Conservation (phyloP, 2,113 vertebrate genomes). For the Toxostoma redivivum region DNA sequence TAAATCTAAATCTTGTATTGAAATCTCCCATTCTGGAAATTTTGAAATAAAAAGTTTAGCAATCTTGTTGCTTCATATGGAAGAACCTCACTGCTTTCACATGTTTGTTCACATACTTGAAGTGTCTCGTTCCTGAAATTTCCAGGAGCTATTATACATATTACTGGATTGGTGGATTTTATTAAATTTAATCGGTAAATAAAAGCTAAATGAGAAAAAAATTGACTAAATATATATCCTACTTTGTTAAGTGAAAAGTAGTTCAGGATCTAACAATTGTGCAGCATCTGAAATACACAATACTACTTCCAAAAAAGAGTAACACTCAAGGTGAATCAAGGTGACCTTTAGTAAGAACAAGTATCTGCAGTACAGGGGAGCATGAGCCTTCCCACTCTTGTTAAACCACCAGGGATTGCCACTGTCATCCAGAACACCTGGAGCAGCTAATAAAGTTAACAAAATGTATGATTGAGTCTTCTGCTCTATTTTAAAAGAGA, state of each 20-base stretch:
- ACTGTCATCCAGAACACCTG: not conserved
- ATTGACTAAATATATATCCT: not conserved
- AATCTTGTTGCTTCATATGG: not conserved
- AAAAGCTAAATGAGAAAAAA: not conserved
- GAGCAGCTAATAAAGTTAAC: not conserved
- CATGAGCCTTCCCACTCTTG: not conserved
- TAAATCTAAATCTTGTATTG: not conserved
- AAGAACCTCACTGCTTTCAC: not conserved
- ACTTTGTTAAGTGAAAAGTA: not conserved
- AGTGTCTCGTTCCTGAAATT: not conserved
- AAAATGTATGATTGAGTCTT: not conserved
- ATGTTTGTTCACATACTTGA: not conserved
- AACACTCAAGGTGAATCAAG: not conserved
- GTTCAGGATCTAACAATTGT: not conserved
- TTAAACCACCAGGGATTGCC: not conserved
- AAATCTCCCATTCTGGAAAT: not conserved
- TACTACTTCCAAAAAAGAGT: not conserved
- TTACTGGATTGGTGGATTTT: not conserved
- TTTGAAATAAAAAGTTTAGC: not conserved
- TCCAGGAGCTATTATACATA: not conserved
- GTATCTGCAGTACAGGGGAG: not conserved
- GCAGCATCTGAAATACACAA: not conserved
- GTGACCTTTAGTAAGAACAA: not conserved
- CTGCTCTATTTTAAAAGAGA: not conserved
- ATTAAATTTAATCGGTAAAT: not conserved